Conservation (phyloP, 2,888 invertebrate species). For the Nebria salina region DNA sequence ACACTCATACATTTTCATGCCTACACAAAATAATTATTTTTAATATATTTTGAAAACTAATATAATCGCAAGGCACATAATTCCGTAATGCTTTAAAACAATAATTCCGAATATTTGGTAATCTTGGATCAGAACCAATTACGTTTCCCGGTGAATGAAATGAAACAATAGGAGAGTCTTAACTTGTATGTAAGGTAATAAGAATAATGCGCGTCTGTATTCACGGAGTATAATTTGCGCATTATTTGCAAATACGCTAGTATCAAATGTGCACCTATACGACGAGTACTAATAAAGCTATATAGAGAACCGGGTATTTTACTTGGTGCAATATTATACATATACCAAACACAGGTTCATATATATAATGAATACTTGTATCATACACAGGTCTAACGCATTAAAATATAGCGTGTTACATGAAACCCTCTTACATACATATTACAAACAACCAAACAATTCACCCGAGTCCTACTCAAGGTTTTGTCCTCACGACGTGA, state of each 20-base stretch:
- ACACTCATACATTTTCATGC: too few relatives aligned
- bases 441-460: slow-evolving; percentile 14
- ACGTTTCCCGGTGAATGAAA: not conserved
- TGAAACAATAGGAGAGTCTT: slow-evolving; percentile 22
- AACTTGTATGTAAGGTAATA: slow-evolving; percentile 23
- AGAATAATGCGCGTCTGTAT: slow-evolving; percentile 11
- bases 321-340: not conserved
- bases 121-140: slow-evolving; percentile 27
- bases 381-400: slow-evolving; percentile 27
- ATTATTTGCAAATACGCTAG: slow-evolving; percentile 12
- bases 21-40: too few relatives aligned
- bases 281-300: slow-evolving; percentile 16
- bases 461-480: not conserved
- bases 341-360: slow-evolving; percentile 18
- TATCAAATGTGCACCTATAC: slow-evolving; percentile 11
- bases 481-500: not conserved
- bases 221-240: slow-evolving; percentile 22
- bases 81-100: not conserved
- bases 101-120: not conserved
- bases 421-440: slow-evolving; percentile 32
- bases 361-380: slow-evolving; percentile 24
- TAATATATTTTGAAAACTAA: too few relatives aligned
- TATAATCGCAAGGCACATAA: too few relatives aligned
- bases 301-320: slow-evolving; percentile 8
- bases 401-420: slow-evolving; percentile 41